phyloP scores from a whole-genome alignment of 2,113 vertebrate species.

The Crotalus horridus region DNA sequence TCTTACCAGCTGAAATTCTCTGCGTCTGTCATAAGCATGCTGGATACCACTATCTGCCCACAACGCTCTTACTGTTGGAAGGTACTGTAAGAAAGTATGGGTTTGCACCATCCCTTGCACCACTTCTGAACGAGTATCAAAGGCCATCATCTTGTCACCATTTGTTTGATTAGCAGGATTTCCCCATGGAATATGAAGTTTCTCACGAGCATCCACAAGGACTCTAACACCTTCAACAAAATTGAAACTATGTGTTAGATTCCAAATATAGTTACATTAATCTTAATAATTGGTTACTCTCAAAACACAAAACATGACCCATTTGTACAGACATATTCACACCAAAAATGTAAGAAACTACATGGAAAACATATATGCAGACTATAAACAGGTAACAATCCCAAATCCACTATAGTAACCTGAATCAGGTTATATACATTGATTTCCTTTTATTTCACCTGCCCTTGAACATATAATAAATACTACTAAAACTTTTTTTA shows the following conservation, averaged over 20 bases:
- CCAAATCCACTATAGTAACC: neutral
- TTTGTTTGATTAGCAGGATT: conserved; percentile 80
- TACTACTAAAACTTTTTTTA: neutral
- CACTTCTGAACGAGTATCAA: conserved; percentile 83
- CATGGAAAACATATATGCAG: neutral
- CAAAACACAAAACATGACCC: neutral
- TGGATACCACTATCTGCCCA: conserved; percentile 93
- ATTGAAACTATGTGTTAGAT: conserved; percentile 26
- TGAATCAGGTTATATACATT: neutral
- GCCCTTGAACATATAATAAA: neutral
- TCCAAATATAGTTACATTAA: conserved; percentile 29
- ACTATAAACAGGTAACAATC: neutral
- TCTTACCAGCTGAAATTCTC: conserved; percentile 97
- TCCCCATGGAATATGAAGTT: conserved; percentile 97
- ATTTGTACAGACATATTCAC: neutral
- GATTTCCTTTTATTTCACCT: neutral
- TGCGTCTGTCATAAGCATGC: conserved; percentile 89
- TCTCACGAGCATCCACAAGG: conserved; percentile 94
- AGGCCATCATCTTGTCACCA: conserved; percentile 87
- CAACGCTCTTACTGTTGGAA: conserved; percentile 80
- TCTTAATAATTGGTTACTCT: neutral
- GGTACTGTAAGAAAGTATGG: conserved; percentile 77
- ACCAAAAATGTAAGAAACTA: neutral
- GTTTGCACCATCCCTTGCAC: conserved; percentile 88
- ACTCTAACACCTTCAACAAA: conserved; percentile 83